A percentile compares a stretch with the other conserved stretches of the same genome.
phyloP scores from a whole-genome alignment of 2,888 invertebrate genomes.

The Xestia rhomboidea region DNA sequence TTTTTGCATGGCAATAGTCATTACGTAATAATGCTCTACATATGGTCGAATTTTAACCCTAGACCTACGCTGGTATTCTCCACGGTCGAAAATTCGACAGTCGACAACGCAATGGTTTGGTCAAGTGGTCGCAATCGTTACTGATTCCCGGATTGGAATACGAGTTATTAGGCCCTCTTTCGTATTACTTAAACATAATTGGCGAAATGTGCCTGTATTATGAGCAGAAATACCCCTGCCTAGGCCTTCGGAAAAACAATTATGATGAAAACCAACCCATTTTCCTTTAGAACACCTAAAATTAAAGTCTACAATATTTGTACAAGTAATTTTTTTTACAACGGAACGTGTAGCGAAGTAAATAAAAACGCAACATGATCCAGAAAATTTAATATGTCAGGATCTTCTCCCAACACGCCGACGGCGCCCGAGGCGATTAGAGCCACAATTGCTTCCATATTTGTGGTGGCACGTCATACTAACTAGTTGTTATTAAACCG shows the following conservation, averaged over 20 bases:
- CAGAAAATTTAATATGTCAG: slow-evolving; percentile 49
- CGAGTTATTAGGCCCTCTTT: not conserved
- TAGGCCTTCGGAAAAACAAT: not conserved
- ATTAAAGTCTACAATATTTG: not conserved
- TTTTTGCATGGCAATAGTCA: no score
- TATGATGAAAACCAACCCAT: not conserved
- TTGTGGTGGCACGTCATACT: slow-evolving; percentile 37
- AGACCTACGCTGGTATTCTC: no score
- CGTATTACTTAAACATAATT: not conserved
- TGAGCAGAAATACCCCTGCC: not conserved
- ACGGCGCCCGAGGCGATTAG: slow-evolving; percentile 40
- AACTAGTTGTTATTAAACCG: slow-evolving; percentile 35
- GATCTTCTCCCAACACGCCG: slow-evolving; percentile 22
- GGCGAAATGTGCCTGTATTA: not conserved
- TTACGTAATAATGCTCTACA: no score
- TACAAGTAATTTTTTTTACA: not conserved
- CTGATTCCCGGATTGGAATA: not conserved
- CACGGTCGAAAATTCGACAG: no score
- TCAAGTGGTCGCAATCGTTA: not conserved
- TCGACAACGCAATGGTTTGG: no score
- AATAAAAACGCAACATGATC: slow-evolving; percentile 43
- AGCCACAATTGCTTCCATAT: slow-evolving; percentile 56
- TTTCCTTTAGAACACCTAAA: not conserved
- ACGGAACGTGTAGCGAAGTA: slow-evolving; percentile 10
- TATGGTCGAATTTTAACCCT: no score